These are phyloP conservation scores for Bryconaethiops microstoma DNA, from an alignment of 2,797 vertebrate species.

Conservation along the genomic window DNA sequence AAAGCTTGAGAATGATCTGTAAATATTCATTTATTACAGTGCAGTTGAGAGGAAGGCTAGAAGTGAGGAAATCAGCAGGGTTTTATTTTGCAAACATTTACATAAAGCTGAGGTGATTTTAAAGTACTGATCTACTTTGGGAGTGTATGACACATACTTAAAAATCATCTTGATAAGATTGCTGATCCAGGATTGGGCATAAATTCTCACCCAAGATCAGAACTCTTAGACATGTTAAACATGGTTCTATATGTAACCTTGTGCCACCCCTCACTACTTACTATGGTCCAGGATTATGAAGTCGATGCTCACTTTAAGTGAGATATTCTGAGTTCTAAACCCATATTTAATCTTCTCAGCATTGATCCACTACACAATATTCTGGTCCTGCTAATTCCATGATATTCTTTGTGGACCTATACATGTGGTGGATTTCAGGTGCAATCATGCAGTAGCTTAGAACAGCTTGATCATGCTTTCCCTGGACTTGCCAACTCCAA, in stretches of 20 bases:
- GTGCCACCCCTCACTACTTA: not conserved
- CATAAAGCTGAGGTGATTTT: not conserved
- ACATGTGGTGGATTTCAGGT: slow-evolving; percentile 7
- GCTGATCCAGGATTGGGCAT: not conserved
- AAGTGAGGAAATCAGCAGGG: not conserved
- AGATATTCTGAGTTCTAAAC: slow-evolving; percentile 55
- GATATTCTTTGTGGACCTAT: slow-evolving; percentile 37
- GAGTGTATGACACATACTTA: slow-evolving; percentile 6
- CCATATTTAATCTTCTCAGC: slow-evolving; percentile 44
- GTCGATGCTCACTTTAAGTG: slow-evolving; percentile 69
- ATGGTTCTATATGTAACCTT: slow-evolving; percentile 3
- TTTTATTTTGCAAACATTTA: slow-evolving; percentile 6
- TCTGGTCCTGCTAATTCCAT: slow-evolving; percentile 31
- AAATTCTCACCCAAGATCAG: slow-evolving; percentile 3
- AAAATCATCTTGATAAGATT: not conserved
- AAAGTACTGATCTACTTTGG: slow-evolving; percentile 15
- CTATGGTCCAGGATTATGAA: slow-evolving; percentile 48
- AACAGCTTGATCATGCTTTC: slow-evolving; percentile 85
- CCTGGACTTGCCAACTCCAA: slow-evolving; percentile 84
- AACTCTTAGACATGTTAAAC: not conserved
- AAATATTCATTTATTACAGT: slow-evolving; percentile 11
- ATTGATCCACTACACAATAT: slow-evolving; percentile 55
- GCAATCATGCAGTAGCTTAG: slow-evolving; percentile 60
- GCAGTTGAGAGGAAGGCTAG: slow-evolving; percentile 11
- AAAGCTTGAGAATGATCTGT: not conserved